A percentile compares a stretch with the other conserved stretches of the same genome.
phyloP scores from a whole-genome alignment of 2,888 invertebrate genomes.

The Drosophila pegasa region DNA sequence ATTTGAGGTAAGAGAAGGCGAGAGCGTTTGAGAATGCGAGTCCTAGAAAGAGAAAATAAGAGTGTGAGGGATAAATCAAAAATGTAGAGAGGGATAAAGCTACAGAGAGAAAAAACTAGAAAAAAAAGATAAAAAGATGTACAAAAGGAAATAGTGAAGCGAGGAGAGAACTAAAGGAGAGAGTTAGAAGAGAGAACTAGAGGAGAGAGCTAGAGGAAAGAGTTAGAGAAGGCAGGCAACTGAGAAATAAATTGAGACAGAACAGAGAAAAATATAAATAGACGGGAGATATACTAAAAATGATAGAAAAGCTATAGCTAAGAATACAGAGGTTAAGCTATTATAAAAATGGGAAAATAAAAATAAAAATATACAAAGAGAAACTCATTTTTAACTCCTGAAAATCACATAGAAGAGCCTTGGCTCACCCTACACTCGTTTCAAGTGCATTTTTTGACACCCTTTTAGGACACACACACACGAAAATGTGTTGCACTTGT shows the following conservation, averaged over 20 bases:
- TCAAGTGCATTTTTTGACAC: background rate
- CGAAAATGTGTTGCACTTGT: background rate
- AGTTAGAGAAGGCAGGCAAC: background rate
- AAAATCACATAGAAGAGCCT: background rate
- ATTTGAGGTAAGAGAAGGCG: background rate
- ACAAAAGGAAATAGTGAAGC: background rate
- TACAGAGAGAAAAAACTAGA: background rate
- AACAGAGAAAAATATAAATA: background rate
- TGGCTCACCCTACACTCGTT: background rate
- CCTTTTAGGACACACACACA: slow-evolving; percentile 10
- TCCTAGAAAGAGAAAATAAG: background rate
- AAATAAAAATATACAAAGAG: background rate
- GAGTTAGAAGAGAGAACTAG: background rate
- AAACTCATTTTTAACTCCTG: background rate
- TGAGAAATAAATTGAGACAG: background rate
- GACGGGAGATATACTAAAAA: too few species aligned
- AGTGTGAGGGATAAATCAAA: background rate
- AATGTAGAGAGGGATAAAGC: too few species aligned
- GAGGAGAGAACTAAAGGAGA: background rate
- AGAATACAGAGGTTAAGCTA: background rate
- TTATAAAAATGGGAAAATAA: background rate
- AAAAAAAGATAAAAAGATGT: background rate
- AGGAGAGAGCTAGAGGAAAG: background rate
- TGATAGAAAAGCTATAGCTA: background rate
- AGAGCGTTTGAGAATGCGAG: background rate